A percentile compares a stretch with the other conserved stretches of the same genome.
Conservation (phyloP, 2,888 invertebrate species). For the Drosophila bunnanda region DNA sequence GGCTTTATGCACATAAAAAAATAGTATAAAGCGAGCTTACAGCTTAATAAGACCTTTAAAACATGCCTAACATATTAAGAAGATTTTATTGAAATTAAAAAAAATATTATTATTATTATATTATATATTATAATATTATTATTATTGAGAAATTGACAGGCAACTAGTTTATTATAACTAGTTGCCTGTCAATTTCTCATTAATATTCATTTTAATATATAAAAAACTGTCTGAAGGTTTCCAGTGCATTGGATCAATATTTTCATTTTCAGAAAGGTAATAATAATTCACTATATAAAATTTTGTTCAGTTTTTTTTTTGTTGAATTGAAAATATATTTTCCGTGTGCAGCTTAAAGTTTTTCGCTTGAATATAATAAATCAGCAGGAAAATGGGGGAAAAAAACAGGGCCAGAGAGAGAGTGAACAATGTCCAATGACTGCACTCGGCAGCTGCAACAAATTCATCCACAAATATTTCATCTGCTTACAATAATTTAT, state of each 20-base stretch:
- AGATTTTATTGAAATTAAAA: not conserved
- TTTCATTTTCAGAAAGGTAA: not conserved
- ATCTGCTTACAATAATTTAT: conserved; percentile 58
- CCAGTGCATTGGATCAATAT: not conserved
- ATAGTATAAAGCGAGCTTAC: not conserved
- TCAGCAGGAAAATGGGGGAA: not conserved
- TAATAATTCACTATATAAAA: not conserved
- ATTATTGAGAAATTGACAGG: no score
- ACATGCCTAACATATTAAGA: not conserved
- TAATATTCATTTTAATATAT: not conserved
- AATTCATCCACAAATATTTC: conserved; percentile 54
- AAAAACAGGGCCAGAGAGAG: not conserved
- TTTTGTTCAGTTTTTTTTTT: no score
- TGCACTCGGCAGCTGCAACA: conserved; percentile 48
- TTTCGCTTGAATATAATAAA: conserved; percentile 26
- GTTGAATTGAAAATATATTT: not conserved
- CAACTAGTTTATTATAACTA: no score
- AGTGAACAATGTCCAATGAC: conserved; percentile 31
- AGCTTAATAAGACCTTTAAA: not conserved
- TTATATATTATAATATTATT: no score
- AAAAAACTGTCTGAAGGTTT: not conserved
- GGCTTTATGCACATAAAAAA: conserved; percentile 2
- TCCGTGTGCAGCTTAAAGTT: conserved; percentile 28
- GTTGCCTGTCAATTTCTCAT: no score
- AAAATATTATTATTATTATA: no score